Percentiles rank a stretch among this genome's conserved stretches.
phyloP scores from a whole-genome alignment of 37 sponge, comb jelly and placozoan genomes.

The Aplysina aerophoba region DNA sequence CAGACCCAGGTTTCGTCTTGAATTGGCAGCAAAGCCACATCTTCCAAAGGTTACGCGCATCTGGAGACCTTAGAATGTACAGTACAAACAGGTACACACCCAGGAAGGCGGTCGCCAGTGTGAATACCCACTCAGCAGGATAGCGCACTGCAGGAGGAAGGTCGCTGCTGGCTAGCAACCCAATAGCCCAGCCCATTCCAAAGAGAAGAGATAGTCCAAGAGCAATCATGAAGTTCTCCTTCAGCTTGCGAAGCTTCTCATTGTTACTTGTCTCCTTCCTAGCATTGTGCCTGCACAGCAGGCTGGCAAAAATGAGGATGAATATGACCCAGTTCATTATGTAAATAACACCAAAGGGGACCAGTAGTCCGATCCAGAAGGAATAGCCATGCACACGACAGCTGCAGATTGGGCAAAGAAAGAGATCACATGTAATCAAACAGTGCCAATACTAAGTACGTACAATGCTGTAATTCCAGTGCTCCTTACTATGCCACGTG shows the following conservation, averaged over 20 bases:
- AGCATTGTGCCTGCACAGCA: not conserved
- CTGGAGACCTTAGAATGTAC: constrained; percentile 3
- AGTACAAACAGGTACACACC: constrained; percentile 4
- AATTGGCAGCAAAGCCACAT: not conserved
- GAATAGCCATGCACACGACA: constrained; percentile 43
- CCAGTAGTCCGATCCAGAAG: constrained; percentile 47
- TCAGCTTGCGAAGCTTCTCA: too few relatives aligned
- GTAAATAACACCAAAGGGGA: constrained; percentile 45
- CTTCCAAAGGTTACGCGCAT: constrained; percentile 36
- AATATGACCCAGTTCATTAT: constrained; percentile 56
- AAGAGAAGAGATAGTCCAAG: constrained; percentile 52
- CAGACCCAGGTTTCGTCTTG: too few relatives aligned
- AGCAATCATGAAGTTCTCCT: constrained; percentile 40
- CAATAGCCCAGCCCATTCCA: constrained; percentile 57
- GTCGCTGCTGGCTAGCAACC: constrained; percentile 36
- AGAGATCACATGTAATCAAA: too few relatives aligned
- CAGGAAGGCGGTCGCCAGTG: constrained; percentile 39
- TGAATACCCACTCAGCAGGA: constrained; percentile 53
- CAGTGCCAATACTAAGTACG: too few relatives aligned
- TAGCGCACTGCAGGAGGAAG: constrained; percentile 1
- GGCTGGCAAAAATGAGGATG: constrained; percentile 29
- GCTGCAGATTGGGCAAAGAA: constrained; percentile 12
- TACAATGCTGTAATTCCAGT: too few relatives aligned
- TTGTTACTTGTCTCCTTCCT: too few relatives aligned
- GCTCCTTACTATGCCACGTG: too few relatives aligned